These are phyloP conservation scores for Bembecia ichneumoniformis DNA, from an alignment of 2,888 invertebrate species.

Conservation along the genomic window DNA sequence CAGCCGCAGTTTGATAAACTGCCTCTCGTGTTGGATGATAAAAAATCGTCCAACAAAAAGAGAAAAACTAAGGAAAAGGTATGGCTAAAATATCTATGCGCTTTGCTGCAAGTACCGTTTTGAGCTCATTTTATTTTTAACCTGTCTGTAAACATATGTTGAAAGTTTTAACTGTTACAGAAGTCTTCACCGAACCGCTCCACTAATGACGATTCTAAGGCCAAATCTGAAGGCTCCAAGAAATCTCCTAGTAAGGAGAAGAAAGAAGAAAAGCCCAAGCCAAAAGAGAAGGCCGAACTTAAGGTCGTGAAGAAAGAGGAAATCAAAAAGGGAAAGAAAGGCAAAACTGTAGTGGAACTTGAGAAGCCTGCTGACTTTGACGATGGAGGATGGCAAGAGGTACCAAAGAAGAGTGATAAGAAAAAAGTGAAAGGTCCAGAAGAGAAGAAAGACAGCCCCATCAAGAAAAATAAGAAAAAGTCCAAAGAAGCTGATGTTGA, in stretches of 20 bases:
- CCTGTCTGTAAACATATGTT: conserved; percentile 52
- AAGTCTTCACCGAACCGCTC: conserved; percentile 77
- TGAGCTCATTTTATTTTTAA: conserved; percentile 68
- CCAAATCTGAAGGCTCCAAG: conserved; percentile 72
- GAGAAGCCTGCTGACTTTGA: conserved; percentile 82
- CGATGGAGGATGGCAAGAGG: conserved; percentile 83
- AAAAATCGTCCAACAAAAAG: conserved; percentile 78
- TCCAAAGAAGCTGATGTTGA: conserved; percentile 59
- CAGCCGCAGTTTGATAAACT: conserved; percentile 86
- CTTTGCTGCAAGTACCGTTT: conserved; percentile 24
- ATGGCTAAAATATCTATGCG: conserved; percentile 35
- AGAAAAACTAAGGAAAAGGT: conserved; percentile 82
- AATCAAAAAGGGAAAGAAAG: conserved; percentile 74
- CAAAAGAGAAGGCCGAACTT: conserved; percentile 41
- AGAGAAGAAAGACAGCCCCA: conserved; percentile 67
- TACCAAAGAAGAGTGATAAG: conserved; percentile 79
- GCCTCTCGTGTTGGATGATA: conserved; percentile 74
- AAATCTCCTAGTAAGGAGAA: conserved; percentile 70
- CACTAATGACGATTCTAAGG: conserved; percentile 69
- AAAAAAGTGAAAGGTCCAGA: conserved; percentile 77
- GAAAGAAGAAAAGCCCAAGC: conserved; percentile 67
- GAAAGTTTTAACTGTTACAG: conserved; percentile 36
- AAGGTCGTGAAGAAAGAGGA: conserved; percentile 62
- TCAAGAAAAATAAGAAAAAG: conserved; percentile 51
- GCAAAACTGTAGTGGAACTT: conserved; percentile 61